Evolutionary conservation across 1,140 invertebrate genomes (phyloP), one percentile per base, ranked within the genome.

Genomic region (Mylabris phalerata): DNA sequence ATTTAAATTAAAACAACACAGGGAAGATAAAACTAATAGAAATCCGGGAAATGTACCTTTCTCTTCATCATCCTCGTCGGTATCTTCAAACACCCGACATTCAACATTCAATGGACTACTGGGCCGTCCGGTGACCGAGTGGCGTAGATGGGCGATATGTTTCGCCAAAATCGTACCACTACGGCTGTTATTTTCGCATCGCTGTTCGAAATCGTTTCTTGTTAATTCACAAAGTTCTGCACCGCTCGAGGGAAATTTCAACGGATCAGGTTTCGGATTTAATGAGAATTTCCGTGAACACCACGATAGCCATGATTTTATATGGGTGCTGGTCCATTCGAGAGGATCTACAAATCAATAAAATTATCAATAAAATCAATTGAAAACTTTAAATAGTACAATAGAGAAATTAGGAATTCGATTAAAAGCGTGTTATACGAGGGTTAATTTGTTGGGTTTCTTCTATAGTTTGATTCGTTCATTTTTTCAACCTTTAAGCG

Each of bases 281-380:
- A 88, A 76, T 3, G 78, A 75, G 62, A 86, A 87, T 60, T 81
- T 79, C 24, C 76, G 75, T 5, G 75, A 76, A 50, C 82, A 79
- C 85, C 85, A 88, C 13, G 74, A 74, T 24, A 88, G 69, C 86
- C 86, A 88, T 19, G 80, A 78, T 43, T 70, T 70, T 41, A 88
- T 81, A 66, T 88, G 81, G 25, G 70, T 73, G 2, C 72, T 64
- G 40, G 74, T 79, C 85, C 86, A 87, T 65, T 80, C 78, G 26
- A 77, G 75, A 24, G 85, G 84, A 79, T 88, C 85, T 72, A 19
- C 19, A 19, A 19, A 19, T 2, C 19, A 19, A 19, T 1, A 49
- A 24, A 32, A 32, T 32, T 32, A 32, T 7, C 13, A 13, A 13
- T 0, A 19, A 19, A 19, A 19, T 2, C 13, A 13, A 13, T 13